These are phyloP conservation scores for Actinostola sp. DNA, from an alignment of 92 coral and sea anemone genomes.

Conservation along the genomic window DNA sequence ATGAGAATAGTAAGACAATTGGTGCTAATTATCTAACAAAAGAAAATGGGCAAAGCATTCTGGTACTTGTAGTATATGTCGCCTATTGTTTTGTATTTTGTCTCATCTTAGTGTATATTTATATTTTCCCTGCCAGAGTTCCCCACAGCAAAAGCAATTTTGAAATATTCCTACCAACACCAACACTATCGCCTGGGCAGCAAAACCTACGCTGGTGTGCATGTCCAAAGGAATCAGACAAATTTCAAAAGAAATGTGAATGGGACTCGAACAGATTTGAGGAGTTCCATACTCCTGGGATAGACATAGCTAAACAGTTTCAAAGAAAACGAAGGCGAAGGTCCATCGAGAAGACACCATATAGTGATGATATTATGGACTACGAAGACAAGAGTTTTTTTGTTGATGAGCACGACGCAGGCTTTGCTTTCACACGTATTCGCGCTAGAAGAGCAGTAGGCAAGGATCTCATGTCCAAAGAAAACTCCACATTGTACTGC, in stretches of 20 bases:
- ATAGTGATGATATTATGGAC: slow-evolving; percentile 67
- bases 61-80: too few relatives aligned
- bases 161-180: too few relatives aligned
- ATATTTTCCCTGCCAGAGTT: too few relatives aligned
- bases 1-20: too few relatives aligned
- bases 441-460: slow-evolving; percentile 47
- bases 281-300: not conserved
- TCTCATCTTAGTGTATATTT: too few relatives aligned
- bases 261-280: not conserved
- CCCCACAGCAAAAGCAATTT: too few relatives aligned
- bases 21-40: too few relatives aligned
- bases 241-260: not conserved
- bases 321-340: slow-evolving; percentile 16
- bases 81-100: too few relatives aligned
- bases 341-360: slow-evolving; percentile 4
- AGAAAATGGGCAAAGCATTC: too few relatives aligned
- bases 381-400: slow-evolving; percentile 37
- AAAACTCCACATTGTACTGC: slow-evolving; percentile 65
- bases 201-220: too few relatives aligned
- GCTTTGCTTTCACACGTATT: not conserved
- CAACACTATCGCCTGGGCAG: too few relatives aligned
- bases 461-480: slow-evolving; percentile 23
- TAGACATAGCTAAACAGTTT: not conserved
- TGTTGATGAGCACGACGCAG: slow-evolving; percentile 16
- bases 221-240: too few relatives aligned